Evolutionary conservation across 2,888 invertebrate species (phyloP).

Genomic region (Chelonus formosanus): DNA sequence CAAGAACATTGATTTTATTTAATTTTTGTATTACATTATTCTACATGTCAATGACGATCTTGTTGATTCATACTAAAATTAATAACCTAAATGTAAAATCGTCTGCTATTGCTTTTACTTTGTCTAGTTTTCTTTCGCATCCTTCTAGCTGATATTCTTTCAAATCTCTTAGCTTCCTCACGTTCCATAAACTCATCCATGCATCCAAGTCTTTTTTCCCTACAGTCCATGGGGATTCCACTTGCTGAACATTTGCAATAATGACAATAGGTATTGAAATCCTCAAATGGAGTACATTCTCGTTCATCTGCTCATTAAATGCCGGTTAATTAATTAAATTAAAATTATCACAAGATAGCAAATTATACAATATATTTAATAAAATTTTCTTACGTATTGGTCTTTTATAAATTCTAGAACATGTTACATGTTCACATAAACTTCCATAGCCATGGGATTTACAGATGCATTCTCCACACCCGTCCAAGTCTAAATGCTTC

Average conservation of each 20-base stretch:
- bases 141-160: not conserved
- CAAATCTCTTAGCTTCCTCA: constrained; percentile 19
- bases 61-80: no score
- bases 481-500: constrained; percentile 22
- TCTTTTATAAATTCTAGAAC: constrained; percentile 10
- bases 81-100: not conserved
- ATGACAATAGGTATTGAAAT: constrained; percentile 30
- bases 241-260: constrained; percentile 30
- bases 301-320: constrained; percentile 14
- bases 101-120: not conserved
- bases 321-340: not conserved
- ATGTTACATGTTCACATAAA: constrained; percentile 21
- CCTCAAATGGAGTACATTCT: constrained; percentile 25
- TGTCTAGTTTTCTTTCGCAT: not conserved
- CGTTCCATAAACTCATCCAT: constrained; percentile 28
- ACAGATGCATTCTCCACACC: constrained; percentile 29
- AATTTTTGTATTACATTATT: no score
- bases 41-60: no score
- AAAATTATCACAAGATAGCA: not conserved
- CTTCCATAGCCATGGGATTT: constrained; percentile 32
- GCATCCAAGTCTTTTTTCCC: constrained; percentile 22
- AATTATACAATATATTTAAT: not conserved
- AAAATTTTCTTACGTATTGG: constrained; percentile 24
- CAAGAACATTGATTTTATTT: no score
- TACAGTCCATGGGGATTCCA: constrained; percentile 25